Conservation (phyloP, 2,888 invertebrate genomes). For the Synanthedon myopaeformis region DNA sequence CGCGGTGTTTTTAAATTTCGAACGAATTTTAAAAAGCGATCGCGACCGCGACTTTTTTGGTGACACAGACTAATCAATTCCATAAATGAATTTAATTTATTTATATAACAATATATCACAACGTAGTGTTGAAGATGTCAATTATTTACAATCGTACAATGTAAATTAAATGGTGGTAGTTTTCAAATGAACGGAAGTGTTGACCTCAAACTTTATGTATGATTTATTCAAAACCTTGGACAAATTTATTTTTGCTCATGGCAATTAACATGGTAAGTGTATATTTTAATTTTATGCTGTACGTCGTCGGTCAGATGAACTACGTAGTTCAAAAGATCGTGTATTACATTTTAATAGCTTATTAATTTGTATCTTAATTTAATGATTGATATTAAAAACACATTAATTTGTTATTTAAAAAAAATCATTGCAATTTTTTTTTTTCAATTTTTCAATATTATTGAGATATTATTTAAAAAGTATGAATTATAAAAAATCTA, state of each 20-base stretch:
- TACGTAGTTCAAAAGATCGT: no score
- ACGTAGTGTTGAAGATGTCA: conserved; percentile 6
- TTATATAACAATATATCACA: background rate
- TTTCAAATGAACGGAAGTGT: conserved; percentile 57
- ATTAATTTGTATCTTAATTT: no score
- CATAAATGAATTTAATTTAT: no score
- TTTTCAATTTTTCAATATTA: no score
- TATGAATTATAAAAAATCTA: no score
- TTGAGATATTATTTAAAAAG: no score
- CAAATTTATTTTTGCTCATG: conserved; percentile 62
- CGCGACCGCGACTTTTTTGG: conserved; percentile 9
- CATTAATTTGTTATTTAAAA: no score
- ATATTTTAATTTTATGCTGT: conserved; percentile 9
- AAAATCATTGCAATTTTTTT: no score
- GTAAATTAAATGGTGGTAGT: conserved; percentile 23
- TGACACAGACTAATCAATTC: background rate
- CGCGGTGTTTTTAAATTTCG: conserved; percentile 11
- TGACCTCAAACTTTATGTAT: conserved; percentile 63
- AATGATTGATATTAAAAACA: no score
- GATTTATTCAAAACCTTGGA: conserved; percentile 68
- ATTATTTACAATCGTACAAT: conserved; percentile 18
- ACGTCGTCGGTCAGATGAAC: no score
- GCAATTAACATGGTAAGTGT: conserved; percentile 65
- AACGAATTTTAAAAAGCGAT: background rate
- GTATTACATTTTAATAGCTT: no score